Conservation (phyloP, 2,888 invertebrate species). For the Blomia tropicalis region DNA sequence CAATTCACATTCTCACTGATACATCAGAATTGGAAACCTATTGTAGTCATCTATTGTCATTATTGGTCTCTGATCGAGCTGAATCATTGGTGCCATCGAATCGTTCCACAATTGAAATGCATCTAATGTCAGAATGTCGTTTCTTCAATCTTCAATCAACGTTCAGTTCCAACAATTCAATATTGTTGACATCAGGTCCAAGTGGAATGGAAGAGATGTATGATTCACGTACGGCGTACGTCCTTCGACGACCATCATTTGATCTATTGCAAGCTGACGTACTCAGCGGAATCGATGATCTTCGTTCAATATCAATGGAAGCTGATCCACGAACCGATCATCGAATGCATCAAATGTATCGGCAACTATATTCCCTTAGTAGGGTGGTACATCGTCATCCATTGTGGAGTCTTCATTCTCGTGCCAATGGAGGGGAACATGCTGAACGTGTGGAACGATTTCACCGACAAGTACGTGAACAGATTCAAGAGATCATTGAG, state of each 20-base stretch:
- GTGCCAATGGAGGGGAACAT: not conserved
- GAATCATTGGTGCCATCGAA: not conserved
- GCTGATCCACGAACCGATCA: not conserved
- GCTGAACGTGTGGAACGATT: not conserved
- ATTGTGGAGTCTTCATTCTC: too few relatives aligned
- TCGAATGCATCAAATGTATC: not conserved
- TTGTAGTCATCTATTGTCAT: not conserved
- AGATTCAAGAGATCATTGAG: too few relatives aligned
- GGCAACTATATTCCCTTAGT: not conserved
- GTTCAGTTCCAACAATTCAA: not conserved
- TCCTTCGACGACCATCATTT: not conserved
- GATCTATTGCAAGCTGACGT: slow-evolving; percentile 4
- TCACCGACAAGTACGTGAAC: not conserved
- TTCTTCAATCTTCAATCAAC: not conserved
- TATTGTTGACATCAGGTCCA: not conserved
- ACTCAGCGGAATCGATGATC: not conserved
- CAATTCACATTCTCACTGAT: slow-evolving; percentile 1
- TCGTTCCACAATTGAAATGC: not conserved
- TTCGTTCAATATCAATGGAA: not conserved
- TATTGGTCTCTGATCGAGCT: not conserved
- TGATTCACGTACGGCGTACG: not conserved
- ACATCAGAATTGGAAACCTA: not conserved
- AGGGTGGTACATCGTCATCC: not conserved
- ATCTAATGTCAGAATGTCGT: not conserved
- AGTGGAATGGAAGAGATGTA: not conserved